These are phyloP conservation scores for Morpho helenor DNA, from an alignment of 2,888 invertebrate species.

Conservation along the genomic window DNA sequence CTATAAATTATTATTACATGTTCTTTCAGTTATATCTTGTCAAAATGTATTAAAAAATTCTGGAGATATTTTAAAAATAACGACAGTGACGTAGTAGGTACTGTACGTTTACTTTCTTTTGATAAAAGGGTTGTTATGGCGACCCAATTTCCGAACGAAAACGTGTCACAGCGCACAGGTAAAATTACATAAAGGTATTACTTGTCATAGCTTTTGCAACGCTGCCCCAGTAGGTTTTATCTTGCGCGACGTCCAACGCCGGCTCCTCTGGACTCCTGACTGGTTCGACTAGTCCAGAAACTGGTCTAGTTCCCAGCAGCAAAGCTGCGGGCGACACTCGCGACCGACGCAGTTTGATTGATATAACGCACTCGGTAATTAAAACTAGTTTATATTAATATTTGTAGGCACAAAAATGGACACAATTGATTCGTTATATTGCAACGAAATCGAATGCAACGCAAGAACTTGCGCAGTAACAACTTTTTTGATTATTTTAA, in stretches of 20 bases:
- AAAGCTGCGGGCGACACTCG: conserved; percentile 73
- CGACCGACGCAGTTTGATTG: conserved; percentile 69
- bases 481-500: conserved; percentile 1
- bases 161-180: conserved; percentile 1
- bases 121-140: conserved; percentile 7
- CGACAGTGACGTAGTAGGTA: no score
- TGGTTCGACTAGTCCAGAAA: conserved; percentile 72
- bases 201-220: conserved; percentile 63
- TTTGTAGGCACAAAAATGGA: conserved; percentile 11
- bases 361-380: conserved; percentile 16
- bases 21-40: no score
- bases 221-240: conserved; percentile 74
- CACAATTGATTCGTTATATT: conserved; percentile 2
- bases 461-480: conserved; percentile 7
- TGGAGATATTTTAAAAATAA: no score
- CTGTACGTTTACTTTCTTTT: not conserved
- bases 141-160: conserved; percentile 3
- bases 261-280: conserved; percentile 70
- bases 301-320: conserved; percentile 78
- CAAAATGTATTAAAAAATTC: no score
- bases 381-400: not conserved
- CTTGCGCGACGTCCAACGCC: conserved; percentile 72
- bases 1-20: no score
- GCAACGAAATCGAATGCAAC: conserved; percentile 2
- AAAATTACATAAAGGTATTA: conserved; percentile 33